Evolutionary conservation across 2,113 vertebrate genomes (phyloP).

Genomic region (Lycocorax pyrrhopterus): DNA sequence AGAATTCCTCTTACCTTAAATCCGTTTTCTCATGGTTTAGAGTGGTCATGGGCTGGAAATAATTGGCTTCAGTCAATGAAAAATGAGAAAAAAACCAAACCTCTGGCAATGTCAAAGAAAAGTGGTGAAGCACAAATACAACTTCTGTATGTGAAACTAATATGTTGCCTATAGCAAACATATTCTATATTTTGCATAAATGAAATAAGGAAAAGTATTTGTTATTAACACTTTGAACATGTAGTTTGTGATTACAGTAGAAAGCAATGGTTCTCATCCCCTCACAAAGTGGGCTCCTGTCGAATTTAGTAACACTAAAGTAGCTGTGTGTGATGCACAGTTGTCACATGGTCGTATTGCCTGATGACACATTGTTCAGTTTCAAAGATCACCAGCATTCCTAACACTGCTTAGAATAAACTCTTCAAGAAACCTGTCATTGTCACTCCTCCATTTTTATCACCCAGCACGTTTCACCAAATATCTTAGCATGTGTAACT

Average conservation of each 20-base stretch:
- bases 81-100: not conserved
- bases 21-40: not conserved
- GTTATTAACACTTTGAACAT: not conserved
- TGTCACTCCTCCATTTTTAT: not conserved
- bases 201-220: not conserved
- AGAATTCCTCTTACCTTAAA: constrained; percentile 31
- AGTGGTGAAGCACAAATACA: not conserved
- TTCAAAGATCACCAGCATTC: not conserved
- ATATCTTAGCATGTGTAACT: constrained; percentile 1
- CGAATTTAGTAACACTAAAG: not conserved
- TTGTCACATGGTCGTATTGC: not conserved
- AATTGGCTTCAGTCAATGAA: not conserved
- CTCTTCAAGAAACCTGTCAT: not conserved
- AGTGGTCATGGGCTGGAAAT: not conserved
- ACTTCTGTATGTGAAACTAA: not conserved
- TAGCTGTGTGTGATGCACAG: not conserved
- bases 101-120: not conserved
- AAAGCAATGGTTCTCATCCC: not conserved
- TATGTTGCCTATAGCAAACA: not conserved
- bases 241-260: not conserved
- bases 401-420: not conserved
- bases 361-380: not conserved
- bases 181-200: not conserved
- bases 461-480: constrained; percentile 38
- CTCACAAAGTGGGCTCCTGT: not conserved